A percentile compares a stretch with the other conserved stretches of the same genome.
These are phyloP conservation scores for Pachymerium ferrugineum DNA, from an alignment of 2,888 invertebrate genomes.

Conservation along the genomic window DNA sequence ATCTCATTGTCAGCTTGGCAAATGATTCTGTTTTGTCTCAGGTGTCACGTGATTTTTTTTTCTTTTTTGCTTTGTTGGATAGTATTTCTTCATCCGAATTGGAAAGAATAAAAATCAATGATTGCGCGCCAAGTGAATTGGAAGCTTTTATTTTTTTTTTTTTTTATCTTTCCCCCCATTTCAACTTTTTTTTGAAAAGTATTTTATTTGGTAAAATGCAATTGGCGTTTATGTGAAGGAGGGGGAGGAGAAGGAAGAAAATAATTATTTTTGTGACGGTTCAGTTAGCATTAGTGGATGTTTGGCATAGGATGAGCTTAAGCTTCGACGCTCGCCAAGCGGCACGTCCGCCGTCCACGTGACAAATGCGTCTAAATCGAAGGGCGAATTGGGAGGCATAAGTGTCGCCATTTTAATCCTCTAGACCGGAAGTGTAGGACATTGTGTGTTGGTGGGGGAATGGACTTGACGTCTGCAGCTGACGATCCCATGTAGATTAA, in stretches of 20 bases:
- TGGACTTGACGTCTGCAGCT: conserved; percentile 10
- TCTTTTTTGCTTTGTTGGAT: not conserved
- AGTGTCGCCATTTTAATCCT: conserved; percentile 21
- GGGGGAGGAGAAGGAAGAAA: not conserved
- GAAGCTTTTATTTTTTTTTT: not conserved
- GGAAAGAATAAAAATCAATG: conserved; percentile 15
- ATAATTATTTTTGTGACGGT: conserved; percentile 14
- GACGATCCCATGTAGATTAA: not conserved
- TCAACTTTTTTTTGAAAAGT: not conserved
- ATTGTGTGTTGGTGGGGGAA: not conserved
- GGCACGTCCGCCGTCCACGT: conserved; percentile 21
- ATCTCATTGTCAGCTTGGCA: conserved; percentile 16
- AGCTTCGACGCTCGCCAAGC: conserved; percentile 7
- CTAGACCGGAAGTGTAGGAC: not conserved
- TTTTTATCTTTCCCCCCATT: not conserved
- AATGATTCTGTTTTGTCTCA: not conserved
- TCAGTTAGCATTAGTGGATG: not conserved
- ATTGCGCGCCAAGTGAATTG: conserved; percentile 12
- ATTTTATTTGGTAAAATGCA: not conserved
- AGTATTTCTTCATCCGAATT: conserved; percentile 5
- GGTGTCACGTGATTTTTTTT: conserved; percentile 9
- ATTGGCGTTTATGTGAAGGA: not conserved
- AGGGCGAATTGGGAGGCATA: not conserved
- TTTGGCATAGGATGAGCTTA: conserved; percentile 14
- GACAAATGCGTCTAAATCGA: conserved; percentile 14